Conservation (phyloP, 2,888 invertebrate genomes). For the Helobdella robusta region DNA sequence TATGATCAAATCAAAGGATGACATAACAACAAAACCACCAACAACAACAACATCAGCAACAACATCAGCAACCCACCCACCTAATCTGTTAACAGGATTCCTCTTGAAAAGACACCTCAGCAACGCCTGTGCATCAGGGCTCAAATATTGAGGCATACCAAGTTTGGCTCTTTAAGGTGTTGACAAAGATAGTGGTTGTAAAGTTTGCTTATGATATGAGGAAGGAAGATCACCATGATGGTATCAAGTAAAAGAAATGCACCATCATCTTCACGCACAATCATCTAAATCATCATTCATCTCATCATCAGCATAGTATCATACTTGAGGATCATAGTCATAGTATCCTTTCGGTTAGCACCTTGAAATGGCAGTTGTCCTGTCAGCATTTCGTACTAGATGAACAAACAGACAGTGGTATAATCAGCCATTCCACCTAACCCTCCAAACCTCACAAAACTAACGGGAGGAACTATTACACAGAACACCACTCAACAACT, state of each 20-base stretch:
- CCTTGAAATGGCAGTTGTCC: slow-evolving; percentile 96
- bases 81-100: slow-evolving; percentile 77
- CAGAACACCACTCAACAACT: background rate
- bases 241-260: too few relatives aligned
- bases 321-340: slow-evolving; percentile 88
- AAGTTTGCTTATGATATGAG: background rate
- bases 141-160: slow-evolving; percentile 93
- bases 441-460: background rate
- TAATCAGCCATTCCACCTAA: slow-evolving; percentile 54
- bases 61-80: slow-evolving; percentile 39
- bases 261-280: too few relatives aligned
- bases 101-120: slow-evolving; percentile 89
- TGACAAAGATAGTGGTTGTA: background rate
- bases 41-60: background rate
- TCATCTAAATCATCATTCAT: background rate
- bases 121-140: slow-evolving; percentile 86
- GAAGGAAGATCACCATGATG: background rate
- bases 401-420: background rate
- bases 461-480: slow-evolving; percentile 10
- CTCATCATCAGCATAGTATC: slow-evolving; percentile 29
- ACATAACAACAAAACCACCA: background rate
- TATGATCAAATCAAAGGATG: background rate
- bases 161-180: slow-evolving; percentile 65
- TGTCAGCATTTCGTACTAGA: slow-evolving; percentile 92
- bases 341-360: slow-evolving; percentile 85